These are phyloP conservation scores for Marronus borbonicus DNA, from an alignment of 2,888 invertebrate genomes.

Conservation along the genomic window DNA sequence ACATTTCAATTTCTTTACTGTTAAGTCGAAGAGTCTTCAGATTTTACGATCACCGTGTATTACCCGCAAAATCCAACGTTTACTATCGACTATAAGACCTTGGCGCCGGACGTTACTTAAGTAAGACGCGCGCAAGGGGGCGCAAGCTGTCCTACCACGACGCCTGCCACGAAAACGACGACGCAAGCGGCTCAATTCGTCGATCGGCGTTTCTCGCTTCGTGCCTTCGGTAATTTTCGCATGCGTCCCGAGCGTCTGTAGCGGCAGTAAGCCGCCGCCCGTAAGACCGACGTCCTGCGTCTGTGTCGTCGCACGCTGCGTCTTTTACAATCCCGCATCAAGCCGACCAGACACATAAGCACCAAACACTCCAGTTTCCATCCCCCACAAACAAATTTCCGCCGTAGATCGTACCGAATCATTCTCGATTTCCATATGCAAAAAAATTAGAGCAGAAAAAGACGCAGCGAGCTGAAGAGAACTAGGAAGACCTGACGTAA, in stretches of 20 bases:
- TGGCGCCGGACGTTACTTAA: slow-evolving; percentile 37
- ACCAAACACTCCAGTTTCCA: neutral
- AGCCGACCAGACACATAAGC: neutral
- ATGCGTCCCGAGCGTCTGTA: slow-evolving; percentile 53
- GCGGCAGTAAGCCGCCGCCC: slow-evolving; percentile 56
- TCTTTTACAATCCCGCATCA: slow-evolving; percentile 12
- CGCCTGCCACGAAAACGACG: neutral
- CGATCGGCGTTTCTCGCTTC: no score
- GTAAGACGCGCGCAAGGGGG: slow-evolving; percentile 27
- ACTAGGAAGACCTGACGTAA: no score
- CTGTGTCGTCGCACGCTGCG: slow-evolving; percentile 40
- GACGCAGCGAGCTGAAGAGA: neutral
- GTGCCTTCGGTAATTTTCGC: slow-evolving; percentile 56
- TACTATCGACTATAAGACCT: slow-evolving; percentile 18
- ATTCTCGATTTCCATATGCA: no score
- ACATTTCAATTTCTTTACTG: no score
- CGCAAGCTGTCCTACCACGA: slow-evolving; percentile 10
- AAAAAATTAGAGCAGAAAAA: neutral
- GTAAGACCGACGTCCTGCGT: slow-evolving; percentile 54
- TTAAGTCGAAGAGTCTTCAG: no score
- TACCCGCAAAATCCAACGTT: no score
- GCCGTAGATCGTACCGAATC: no score
- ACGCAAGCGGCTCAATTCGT: neutral
- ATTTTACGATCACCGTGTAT: no score
- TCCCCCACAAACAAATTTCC: no score